Conservation (phyloP, 2,888 invertebrate genomes). For the Ochropleura plecta region DNA sequence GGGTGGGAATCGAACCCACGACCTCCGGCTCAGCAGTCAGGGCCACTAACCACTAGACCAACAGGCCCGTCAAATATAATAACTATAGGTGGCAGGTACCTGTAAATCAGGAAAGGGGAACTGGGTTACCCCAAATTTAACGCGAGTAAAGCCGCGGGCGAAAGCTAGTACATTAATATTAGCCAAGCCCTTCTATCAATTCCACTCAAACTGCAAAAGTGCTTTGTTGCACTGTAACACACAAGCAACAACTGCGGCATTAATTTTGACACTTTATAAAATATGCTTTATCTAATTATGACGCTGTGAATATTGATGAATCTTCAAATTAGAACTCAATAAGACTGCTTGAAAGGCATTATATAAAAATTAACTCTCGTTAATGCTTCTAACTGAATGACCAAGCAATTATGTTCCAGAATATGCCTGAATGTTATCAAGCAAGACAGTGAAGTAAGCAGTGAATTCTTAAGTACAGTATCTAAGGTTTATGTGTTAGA, state of each 20-base stretch:
- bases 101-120: too few species aligned
- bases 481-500: slow-evolving; percentile 37
- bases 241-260: background rate
- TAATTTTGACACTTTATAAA: background rate
- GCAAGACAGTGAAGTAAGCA: slow-evolving; percentile 48
- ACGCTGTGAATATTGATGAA: too few species aligned
- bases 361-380: background rate
- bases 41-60: too few species aligned
- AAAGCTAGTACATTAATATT: too few species aligned
- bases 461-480: slow-evolving; percentile 54
- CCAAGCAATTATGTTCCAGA: slow-evolving; percentile 8
- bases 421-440: slow-evolving; percentile 44
- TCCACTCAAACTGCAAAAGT: background rate
- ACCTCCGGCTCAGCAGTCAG: too few species aligned
- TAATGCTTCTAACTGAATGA: background rate
- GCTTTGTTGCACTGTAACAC: background rate
- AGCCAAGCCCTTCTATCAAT: too few species aligned
- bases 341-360: background rate
- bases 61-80: too few species aligned
- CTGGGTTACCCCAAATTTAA: too few species aligned
- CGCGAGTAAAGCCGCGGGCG: too few species aligned
- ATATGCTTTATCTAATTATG: too few species aligned
- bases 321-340: background rate
- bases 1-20: too few species aligned
- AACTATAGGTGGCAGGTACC: too few species aligned